Evolutionary conservation across 2,888 invertebrate species (phyloP).

Genomic region (Nymphalis urticae): DNA sequence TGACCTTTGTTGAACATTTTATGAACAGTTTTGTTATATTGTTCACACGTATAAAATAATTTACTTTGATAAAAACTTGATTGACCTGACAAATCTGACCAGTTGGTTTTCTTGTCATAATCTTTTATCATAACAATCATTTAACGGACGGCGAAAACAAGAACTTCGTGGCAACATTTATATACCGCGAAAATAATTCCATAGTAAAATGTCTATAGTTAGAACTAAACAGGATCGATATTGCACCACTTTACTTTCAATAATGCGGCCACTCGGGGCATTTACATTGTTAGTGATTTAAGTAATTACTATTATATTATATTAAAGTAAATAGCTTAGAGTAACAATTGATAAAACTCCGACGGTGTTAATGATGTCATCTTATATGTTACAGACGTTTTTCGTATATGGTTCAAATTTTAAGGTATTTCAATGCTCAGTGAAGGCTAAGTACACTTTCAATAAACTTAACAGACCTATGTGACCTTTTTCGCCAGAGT

Average conservation of each 20-base stretch:
- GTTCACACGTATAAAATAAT: too few species aligned
- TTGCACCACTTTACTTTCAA: slow-evolving; percentile 29
- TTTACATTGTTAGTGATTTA: slow-evolving; percentile 26
- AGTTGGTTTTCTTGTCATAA: slow-evolving; percentile 17
- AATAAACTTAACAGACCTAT: too few species aligned
- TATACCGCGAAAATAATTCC: slow-evolving; percentile 6
- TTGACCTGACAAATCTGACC: background rate
- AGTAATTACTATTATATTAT: slow-evolving; percentile 24
- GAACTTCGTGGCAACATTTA: background rate
- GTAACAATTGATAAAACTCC: slow-evolving; percentile 9
- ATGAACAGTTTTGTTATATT: too few species aligned
- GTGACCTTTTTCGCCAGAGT: too few species aligned
- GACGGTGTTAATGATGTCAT: background rate
- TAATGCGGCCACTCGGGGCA: slow-evolving; percentile 27
- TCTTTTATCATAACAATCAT: slow-evolving; percentile 12
- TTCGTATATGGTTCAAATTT: too few species aligned
- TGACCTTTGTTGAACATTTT: too few species aligned
- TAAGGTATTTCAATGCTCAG: too few species aligned
- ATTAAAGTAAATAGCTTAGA: slow-evolving; percentile 9
- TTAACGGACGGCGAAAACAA: background rate
- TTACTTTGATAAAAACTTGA: background rate
- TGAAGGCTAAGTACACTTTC: too few species aligned
- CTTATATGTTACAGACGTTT: too few species aligned
- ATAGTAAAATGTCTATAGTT: background rate
- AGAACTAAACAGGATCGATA: slow-evolving; percentile 20